Conservation (phyloP, 1,140 invertebrate species). For the Nephila pilipes region DNA sequence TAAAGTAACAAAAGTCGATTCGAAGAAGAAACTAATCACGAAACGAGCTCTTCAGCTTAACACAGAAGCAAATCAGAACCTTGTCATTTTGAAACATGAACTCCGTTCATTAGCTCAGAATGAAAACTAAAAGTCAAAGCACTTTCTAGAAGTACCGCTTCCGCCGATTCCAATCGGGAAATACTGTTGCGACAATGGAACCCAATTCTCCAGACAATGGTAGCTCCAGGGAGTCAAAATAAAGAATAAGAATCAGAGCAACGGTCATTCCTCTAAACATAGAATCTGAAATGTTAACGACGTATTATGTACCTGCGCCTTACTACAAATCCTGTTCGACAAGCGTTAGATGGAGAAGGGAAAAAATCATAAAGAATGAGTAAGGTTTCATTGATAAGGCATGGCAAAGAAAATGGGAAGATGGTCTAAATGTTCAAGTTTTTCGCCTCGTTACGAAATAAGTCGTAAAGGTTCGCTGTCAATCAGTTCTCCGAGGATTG, state of each 20-base stretch:
- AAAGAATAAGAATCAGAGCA: not conserved
- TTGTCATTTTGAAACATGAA: slow-evolving; percentile 17
- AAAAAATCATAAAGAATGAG: not conserved
- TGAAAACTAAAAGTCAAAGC: not conserved
- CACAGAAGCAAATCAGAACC: not conserved
- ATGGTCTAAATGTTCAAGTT: not conserved
- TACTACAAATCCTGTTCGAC: not conserved
- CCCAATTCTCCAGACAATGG: slow-evolving; percentile 30
- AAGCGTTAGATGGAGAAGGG: not conserved
- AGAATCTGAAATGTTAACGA: slow-evolving; percentile 31
- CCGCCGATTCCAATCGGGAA: not conserved
- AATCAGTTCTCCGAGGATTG: not conserved
- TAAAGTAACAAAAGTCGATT: not conserved
- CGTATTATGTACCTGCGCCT: not conserved
- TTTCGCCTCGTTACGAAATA: not conserved
- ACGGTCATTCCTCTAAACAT: slow-evolving; percentile 26
- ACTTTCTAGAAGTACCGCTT: not conserved
- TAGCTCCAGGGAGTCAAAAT: not conserved
- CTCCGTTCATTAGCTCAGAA: not conserved
- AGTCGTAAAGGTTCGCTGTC: not conserved
- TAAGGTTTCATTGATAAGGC: slow-evolving; percentile 23
- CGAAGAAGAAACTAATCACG: not conserved
- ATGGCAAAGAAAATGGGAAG: not conserved
- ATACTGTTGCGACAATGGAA: slow-evolving; percentile 11
- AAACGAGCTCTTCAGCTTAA: not conserved